These are phyloP conservation scores for Danionella cerebrum DNA, from an alignment of 2,113 vertebrate species.

Conservation along the genomic window DNA sequence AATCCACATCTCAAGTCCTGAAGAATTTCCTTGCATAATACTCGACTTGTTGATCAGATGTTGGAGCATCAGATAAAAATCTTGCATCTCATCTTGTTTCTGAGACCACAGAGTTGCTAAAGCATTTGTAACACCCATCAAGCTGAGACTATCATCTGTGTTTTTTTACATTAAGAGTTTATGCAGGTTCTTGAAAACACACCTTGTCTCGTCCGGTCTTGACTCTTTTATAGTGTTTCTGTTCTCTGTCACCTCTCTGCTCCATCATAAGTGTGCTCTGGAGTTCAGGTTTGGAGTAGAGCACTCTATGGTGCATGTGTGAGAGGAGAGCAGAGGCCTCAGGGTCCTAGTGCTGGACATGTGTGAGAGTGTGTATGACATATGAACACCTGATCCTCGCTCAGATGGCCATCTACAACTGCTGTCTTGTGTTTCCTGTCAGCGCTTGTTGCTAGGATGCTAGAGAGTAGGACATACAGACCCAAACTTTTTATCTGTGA, in stretches of 20 bases:
- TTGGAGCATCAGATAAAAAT: too few species aligned
- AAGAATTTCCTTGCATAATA: too few species aligned
- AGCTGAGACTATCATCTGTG: too few species aligned
- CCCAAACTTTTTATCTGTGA: background rate
- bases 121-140: too few species aligned
- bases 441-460: conserved; percentile 1
- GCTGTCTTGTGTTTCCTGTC: background rate
- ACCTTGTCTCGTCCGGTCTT: too few species aligned
- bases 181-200: background rate
- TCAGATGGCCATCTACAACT: conserved; percentile 8
- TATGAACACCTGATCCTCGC: background rate
- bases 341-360: conserved; percentile 9
- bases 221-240: background rate
- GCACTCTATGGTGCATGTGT: background rate
- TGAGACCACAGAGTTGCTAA: too few species aligned
- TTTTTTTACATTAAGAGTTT: background rate
- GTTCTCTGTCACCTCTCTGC: background rate
- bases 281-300: conserved; percentile 5
- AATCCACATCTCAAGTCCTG: too few species aligned
- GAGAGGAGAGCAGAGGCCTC: background rate
- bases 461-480: background rate
- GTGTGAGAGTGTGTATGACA: background rate
- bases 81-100: too few species aligned
- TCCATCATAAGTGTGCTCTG: conserved; percentile 10
- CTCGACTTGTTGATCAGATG: too few species aligned